These are phyloP conservation scores for Scaptomyza polygonia DNA, from an alignment of 2,888 invertebrate species.

Conservation along the genomic window DNA sequence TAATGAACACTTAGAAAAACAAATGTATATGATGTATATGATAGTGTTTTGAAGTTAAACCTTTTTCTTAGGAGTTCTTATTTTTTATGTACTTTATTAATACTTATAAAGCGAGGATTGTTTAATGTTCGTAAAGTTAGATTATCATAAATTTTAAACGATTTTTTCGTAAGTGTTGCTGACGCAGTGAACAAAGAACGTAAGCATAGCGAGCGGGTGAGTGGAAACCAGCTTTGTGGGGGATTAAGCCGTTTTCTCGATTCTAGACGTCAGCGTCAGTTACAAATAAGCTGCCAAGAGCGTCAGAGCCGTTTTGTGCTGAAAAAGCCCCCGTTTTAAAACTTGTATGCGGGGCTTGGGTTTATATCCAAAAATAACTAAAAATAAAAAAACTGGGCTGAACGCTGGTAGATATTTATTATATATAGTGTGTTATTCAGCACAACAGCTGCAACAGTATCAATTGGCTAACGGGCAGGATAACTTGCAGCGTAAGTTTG, in stretches of 20 bases:
- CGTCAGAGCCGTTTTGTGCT: constrained; percentile 36
- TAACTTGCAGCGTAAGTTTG: constrained; percentile 49
- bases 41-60: not conserved
- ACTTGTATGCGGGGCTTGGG: constrained; percentile 29
- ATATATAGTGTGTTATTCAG: constrained; percentile 71
- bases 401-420: constrained; percentile 12
- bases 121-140: too few relatives aligned
- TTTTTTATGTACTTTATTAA: too few relatives aligned
- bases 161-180: not conserved
- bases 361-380: constrained; percentile 61
- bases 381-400: constrained; percentile 26
- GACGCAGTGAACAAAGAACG: not conserved
- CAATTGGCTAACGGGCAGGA: constrained; percentile 38
- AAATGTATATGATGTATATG: accelerated
- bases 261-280: constrained; percentile 34
- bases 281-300: constrained; percentile 42
- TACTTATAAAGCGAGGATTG: too few relatives aligned
- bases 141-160: not conserved
- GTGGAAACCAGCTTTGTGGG: constrained; percentile 25
- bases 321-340: constrained; percentile 29
- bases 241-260: constrained; percentile 33
- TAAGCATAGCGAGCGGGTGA: not conserved
- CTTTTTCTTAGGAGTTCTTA: too few relatives aligned
- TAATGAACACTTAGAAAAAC: constrained; percentile 10
- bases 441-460: constrained; percentile 48